Percentiles rank a stretch among this genome's conserved stretches.
Conservation (phyloP, 2,113 vertebrate genomes). For the Hucho hucho region DNA sequence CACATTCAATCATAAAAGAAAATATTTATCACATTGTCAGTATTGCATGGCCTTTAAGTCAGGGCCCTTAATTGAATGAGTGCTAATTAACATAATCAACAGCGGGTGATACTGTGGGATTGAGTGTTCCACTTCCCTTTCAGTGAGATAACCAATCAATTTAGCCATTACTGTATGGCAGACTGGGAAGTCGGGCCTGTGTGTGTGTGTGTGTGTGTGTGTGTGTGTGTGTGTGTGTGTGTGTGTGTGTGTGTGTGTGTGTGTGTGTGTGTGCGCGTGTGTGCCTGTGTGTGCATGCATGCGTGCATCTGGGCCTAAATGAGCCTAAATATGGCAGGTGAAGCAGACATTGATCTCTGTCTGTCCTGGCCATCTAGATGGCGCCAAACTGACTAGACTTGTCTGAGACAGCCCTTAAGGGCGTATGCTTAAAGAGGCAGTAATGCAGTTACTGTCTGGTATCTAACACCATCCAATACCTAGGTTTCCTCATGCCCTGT, state of each 20-base stretch:
- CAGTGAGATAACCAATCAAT: conserved; percentile 21
- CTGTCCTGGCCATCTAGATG: neutral
- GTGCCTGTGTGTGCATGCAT: neutral
- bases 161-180: neutral
- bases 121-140: conserved; percentile 7
- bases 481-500: neutral
- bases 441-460: neutral
- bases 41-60: conserved; percentile 2
- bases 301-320: neutral
- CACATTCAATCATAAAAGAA: conserved; percentile 29
- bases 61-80: conserved; percentile 36
- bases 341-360: conserved; percentile 1
- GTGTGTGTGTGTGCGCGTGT: neutral
- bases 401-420: neutral
- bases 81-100: conserved; percentile 36
- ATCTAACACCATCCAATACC: no score
- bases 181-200: neutral
- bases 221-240: neutral
- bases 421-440: neutral
- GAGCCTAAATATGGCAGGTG: neutral
- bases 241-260: neutral
- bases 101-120: conserved; percentile 32
- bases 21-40: conserved; percentile 31
- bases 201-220: neutral
- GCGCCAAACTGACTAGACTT: neutral